Conservation (phyloP, 53 echinoderm and acorn worm genomes). For the Crossaster papposus region DNA sequence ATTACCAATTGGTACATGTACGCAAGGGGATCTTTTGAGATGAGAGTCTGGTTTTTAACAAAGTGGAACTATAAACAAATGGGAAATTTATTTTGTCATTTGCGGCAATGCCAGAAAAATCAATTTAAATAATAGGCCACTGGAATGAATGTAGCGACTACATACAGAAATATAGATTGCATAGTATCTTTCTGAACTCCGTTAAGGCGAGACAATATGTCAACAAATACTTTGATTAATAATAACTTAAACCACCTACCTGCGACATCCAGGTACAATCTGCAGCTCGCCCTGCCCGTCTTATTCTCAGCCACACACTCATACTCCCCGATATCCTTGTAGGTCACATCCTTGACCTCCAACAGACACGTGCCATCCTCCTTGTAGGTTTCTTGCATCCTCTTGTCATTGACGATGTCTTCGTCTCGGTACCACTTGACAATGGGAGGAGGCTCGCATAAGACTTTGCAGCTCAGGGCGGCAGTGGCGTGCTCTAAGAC, state of each 20-base stretch:
- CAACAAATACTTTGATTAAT: neutral
- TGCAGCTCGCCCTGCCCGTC: constrained; percentile 78
- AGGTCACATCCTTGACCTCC: constrained; percentile 71
- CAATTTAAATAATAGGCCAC: neutral
- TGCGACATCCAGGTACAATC: constrained; percentile 91
- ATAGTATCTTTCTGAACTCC: no score
- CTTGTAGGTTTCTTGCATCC: constrained; percentile 51
- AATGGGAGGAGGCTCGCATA: constrained; percentile 73
- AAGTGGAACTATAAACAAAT: neutral
- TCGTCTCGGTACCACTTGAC: constrained; percentile 91
- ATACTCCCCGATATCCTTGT: constrained; percentile 91
- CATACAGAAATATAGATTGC: no score
- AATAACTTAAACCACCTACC: constrained; percentile 67
- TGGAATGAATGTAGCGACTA: neutral
- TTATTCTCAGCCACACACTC: constrained; percentile 90
- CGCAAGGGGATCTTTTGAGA: neutral
- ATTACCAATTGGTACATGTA: neutral
- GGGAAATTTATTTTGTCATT: neutral
- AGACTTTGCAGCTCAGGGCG: constrained; percentile 68
- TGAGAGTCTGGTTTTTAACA: neutral
- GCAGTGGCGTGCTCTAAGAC: constrained; percentile 73
- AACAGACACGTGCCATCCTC: constrained; percentile 72
- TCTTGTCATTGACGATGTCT: constrained; percentile 67
- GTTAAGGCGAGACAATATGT: no score
- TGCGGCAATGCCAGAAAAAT: neutral